Base-by-base conservation (phyloP, 2,888 invertebrate genomes). In the Dynastes tityus region DNA sequence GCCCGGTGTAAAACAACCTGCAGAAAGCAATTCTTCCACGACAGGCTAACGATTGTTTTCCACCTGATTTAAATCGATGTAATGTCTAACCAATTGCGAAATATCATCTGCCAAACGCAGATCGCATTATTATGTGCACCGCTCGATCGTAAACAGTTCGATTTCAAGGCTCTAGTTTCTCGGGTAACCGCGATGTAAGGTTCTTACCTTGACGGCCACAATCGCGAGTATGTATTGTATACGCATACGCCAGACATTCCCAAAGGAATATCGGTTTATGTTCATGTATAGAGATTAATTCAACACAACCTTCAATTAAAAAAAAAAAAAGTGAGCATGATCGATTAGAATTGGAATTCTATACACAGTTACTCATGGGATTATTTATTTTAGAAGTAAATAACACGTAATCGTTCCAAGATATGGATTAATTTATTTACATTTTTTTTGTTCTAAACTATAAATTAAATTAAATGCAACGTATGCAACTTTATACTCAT, bases 131-230 rank as follows among this genome's bases (percentile, higher is more conserved):
- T 3, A n/a, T 16, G 22, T 64, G 29, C 64, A 37, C 64, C n/a
- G 64, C 27, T n/a, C 13, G 64, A 64, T 64, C 64, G 32, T 64
- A 64, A 64, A 64, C 64, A 64, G 64, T 32, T 64, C 32, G 37
- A 37, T 37, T 64, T 64, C 64, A 64, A 64, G 64, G 64, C 64
- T 37, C n/a, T 13, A 29, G 64, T 29, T 32, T 11, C 11, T 55
- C 53, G 53, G 16, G n/a, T 55, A 55, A 55, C 16, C 53, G 53
- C 53, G 53, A 55, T n/a, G 53, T 55, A 55, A 55, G n/a, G 64
- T n/a, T 64, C 9, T 64, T 37, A 63, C 63, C 63, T 63, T 63
- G 63, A 63, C 32, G 32, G 32, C 32, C 8, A 2, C 45, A 45
- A 45, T 45, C 45, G 45, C 45, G 45, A 45, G 2, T 11, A 45